phyloP scores from a whole-genome alignment of 2,797 vertebrate genomes.

The Psittacula echo region DNA sequence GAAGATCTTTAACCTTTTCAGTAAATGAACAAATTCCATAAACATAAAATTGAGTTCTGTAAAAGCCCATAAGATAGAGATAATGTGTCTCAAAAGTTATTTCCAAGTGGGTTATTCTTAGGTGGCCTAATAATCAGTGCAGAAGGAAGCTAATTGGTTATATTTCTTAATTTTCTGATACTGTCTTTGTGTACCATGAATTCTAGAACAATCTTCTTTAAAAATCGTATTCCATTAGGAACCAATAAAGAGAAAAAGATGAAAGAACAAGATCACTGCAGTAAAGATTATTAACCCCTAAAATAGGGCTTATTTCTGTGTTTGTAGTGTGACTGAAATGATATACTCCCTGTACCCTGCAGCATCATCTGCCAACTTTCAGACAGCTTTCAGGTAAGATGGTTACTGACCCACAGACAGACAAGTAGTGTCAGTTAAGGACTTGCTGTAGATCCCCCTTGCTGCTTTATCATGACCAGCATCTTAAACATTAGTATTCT shows the following conservation, averaged over 20 bases:
- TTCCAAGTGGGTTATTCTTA: conserved; percentile 21
- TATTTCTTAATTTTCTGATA: conserved; percentile 13
- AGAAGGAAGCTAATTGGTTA: background rate
- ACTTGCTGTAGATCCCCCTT: background rate
- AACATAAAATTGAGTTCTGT: background rate
- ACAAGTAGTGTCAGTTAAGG: background rate
- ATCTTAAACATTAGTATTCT: background rate
- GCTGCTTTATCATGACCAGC: background rate
- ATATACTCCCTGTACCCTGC: background rate
- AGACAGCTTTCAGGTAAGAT: background rate
- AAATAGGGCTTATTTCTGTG: background rate
- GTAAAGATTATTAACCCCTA: background rate
- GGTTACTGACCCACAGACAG: background rate
- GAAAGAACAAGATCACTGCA: background rate
- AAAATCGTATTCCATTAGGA: background rate
- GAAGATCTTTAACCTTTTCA: conserved; percentile 21
- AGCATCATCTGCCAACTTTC: background rate
- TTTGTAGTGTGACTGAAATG: background rate
- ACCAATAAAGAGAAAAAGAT: conserved; percentile 6
- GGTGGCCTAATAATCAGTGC: background rate
- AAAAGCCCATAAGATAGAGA: background rate
- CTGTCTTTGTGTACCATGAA: background rate
- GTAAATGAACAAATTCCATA: background rate
- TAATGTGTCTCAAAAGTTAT: background rate
- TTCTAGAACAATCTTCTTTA: background rate